Conservation (phyloP, 2,797 vertebrate genomes). For the Chloroceryle amazona region DNA sequence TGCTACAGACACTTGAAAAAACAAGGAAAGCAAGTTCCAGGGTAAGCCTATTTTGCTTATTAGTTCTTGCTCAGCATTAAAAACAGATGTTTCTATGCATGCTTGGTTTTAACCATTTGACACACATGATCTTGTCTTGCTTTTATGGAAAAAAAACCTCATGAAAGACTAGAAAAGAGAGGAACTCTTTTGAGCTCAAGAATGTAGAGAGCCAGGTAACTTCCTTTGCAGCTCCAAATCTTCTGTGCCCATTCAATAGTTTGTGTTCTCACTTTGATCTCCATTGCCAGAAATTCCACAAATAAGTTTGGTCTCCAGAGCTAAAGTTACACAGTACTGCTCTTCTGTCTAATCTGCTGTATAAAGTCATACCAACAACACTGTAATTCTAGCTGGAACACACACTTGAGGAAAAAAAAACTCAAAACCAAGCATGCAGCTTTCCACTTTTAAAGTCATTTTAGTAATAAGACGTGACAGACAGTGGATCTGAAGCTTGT, state of each 20-base stretch:
- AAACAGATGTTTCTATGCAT: neutral
- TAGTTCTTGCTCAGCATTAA: neutral
- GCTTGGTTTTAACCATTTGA: neutral
- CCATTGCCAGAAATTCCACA: neutral
- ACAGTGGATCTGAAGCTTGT: neutral
- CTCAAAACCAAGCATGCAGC: neutral
- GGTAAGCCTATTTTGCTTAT: neutral
- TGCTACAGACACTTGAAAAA: neutral
- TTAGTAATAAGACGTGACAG: neutral
- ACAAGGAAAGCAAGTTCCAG: neutral
- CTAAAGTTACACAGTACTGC: neutral
- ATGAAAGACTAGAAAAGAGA: neutral
- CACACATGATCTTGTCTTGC: neutral
- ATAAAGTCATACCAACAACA: neutral
- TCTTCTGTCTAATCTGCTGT: neutral
- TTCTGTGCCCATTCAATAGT: neutral
- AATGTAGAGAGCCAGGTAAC: neutral
- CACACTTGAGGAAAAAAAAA: neutral
- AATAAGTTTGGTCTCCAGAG: neutral
- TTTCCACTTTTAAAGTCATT: neutral
- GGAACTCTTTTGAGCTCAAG: neutral
- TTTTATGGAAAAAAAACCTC: neutral
- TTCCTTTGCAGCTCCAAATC: neutral
- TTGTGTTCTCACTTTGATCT: neutral
- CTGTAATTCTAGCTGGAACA: neutral